Evolutionary conservation across 1,140 invertebrate genomes (phyloP).

Genomic region (Dendroctonus ponderosae): DNA sequence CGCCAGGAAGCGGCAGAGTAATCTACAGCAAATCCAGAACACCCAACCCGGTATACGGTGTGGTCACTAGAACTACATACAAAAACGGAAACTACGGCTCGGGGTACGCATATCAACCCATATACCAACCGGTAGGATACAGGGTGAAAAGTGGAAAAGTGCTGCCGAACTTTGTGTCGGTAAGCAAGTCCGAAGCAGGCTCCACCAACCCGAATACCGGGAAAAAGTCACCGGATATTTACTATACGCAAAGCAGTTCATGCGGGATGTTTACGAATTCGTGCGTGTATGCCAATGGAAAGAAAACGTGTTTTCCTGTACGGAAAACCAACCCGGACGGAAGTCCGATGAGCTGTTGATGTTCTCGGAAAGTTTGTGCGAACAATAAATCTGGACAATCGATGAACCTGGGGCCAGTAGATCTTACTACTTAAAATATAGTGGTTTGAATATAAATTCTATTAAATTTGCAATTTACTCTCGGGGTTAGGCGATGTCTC

Average conservation of each 20-base stretch:
- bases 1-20: constrained; percentile 57
- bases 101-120: constrained; percentile 44
- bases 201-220: constrained; percentile 58
- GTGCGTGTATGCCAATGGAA: constrained; percentile 73
- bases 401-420: too few relatives aligned
- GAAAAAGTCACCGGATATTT: constrained; percentile 68
- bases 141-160: constrained; percentile 43
- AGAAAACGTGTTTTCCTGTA: constrained; percentile 78
- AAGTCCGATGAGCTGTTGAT: constrained; percentile 53
- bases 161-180: constrained; percentile 63
- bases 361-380: too few relatives aligned
- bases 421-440: too few relatives aligned
- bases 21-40: constrained; percentile 48
- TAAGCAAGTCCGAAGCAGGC: constrained; percentile 75
- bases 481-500: too few relatives aligned
- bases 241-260: constrained; percentile 80
- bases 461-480: too few relatives aligned
- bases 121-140: constrained; percentile 42
- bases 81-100: constrained; percentile 41
- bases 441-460: too few relatives aligned
- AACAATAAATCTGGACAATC: too few relatives aligned
- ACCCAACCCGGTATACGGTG: constrained; percentile 43
- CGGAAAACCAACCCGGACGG: constrained; percentile 58
- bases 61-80: constrained; percentile 46
- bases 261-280: constrained; percentile 84